phyloP scores from a whole-genome alignment of 1,140 invertebrate genomes.

The Papilio helenus region DNA sequence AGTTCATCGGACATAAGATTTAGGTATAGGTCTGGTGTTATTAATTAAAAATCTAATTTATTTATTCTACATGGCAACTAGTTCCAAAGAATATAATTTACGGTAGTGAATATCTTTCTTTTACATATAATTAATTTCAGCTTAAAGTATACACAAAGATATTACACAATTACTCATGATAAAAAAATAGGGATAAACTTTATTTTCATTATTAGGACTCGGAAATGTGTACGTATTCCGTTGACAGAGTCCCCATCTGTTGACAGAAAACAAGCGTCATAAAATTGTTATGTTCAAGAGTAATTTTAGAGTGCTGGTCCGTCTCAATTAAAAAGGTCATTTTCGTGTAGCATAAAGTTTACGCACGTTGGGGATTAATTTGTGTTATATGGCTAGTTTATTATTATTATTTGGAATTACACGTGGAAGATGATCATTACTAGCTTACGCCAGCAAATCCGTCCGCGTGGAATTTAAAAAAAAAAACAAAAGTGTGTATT shows the following conservation, averaged over 20 bases:
- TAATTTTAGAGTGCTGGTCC: constrained; percentile 27
- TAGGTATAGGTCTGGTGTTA: no score
- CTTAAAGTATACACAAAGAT: no score
- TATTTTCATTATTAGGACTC: background rate
- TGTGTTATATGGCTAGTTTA: background rate
- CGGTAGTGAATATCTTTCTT: no score
- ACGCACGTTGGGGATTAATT: background rate
- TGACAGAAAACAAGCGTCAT: constrained; percentile 15
- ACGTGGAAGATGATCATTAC: no score
- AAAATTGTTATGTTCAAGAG: constrained; percentile 19
- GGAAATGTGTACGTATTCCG: background rate
- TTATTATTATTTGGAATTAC: background rate
- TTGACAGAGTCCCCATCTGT: background rate
- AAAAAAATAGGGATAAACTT: background rate
- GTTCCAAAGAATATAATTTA: no score
- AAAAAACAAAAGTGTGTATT: no score
- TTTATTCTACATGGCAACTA: no score
- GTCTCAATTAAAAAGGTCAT: constrained; percentile 10
- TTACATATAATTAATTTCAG: no score
- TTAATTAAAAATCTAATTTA: no score
- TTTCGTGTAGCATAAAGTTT: constrained; percentile 17
- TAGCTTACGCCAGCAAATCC: no score
- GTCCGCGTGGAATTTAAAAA: no score
- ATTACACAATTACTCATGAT: background rate
- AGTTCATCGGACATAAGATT: no score